Percentiles rank a stretch among this genome's conserved stretches.
Evolutionary conservation across 2,113 vertebrate species (phyloP).

Genomic region (Engystomops pustulosus): DNA sequence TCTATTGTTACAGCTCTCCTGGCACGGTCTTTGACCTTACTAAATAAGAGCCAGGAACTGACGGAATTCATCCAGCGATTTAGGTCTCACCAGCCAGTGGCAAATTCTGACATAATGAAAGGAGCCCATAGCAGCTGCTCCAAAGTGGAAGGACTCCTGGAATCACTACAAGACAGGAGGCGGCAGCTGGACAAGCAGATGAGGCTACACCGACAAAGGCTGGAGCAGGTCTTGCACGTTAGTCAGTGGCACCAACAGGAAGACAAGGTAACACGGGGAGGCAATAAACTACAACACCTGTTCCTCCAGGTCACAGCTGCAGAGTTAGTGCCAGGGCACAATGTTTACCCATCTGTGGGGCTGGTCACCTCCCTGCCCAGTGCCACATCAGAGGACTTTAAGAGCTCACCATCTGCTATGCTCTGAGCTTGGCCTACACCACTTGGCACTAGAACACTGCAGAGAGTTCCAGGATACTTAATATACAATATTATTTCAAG

Average conservation of each 20-base stretch:
- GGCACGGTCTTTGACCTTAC: conserved; percentile 82
- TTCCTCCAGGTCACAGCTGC: conserved; percentile 3
- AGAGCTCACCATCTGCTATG: conserved; percentile 32
- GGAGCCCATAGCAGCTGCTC: conserved; percentile 76
- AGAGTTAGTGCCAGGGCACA: neutral
- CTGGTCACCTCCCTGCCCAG: neutral
- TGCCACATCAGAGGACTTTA: conserved; percentile 13
- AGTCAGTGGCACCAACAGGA: conserved; percentile 80
- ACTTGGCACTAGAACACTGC: neutral
- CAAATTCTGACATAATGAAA: conserved; percentile 70
- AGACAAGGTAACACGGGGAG: conserved; percentile 72
- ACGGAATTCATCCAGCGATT: conserved; percentile 83
- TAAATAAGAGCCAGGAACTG: conserved; percentile 85
- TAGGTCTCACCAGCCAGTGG: conserved; percentile 76
- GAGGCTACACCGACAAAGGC: conserved; percentile 69
- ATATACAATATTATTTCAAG: neutral
- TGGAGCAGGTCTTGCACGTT: conserved; percentile 75
- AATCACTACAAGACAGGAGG: conserved; percentile 87
- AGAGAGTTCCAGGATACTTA: neutral
- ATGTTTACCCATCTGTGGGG: conserved; percentile 23
- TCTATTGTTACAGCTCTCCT: conserved; percentile 77
- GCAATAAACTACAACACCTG: conserved; percentile 6
- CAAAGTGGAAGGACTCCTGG: conserved; percentile 84
- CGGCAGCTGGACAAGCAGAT: conserved; percentile 78
- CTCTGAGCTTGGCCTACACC: neutral